Percentiles rank a stretch among this genome's conserved stretches.
Evolutionary conservation across 1,140 invertebrate species (phyloP).

Genomic region (Drosophila lini): DNA sequence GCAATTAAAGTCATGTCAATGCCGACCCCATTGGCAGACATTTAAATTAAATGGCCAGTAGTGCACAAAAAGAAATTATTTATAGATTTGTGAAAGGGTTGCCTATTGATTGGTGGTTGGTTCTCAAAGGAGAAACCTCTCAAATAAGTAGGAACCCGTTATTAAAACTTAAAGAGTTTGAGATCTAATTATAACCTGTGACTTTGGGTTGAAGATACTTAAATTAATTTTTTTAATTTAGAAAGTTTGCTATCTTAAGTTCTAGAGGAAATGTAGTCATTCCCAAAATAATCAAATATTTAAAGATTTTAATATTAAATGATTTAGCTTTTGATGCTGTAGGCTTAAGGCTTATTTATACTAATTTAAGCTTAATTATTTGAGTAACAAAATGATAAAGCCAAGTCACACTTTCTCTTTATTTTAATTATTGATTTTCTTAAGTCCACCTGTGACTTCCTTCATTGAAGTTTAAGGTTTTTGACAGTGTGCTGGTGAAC

Average conservation of each 20-base stretch:
- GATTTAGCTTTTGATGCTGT: background rate
- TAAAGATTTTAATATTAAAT: background rate
- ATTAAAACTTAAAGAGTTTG: background rate
- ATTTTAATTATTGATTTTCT: slow-evolving; percentile 18
- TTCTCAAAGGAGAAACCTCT: background rate
- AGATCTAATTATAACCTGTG: background rate
- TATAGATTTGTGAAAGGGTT: background rate
- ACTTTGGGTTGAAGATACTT: background rate
- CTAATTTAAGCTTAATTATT: background rate
- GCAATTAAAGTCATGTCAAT: slow-evolving; percentile 77
- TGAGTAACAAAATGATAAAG: background rate
- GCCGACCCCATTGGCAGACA: slow-evolving; percentile 50
- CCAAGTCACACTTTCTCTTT: background rate
- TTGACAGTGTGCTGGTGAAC: slow-evolving; percentile 14
- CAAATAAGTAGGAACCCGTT: background rate
- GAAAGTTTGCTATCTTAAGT: too few species aligned
- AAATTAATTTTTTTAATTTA: background rate
- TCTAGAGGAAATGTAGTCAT: background rate
- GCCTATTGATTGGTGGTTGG: background rate
- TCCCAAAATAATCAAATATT: background rate
- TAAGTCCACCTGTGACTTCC: background rate
- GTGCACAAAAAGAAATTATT: slow-evolving; percentile 18
- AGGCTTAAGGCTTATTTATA: background rate
- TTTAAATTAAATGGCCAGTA: slow-evolving; percentile 28
- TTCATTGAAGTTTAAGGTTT: slow-evolving; percentile 9